phyloP scores from a whole-genome alignment of 2,888 invertebrate genomes.

The Ophraella communa region DNA sequence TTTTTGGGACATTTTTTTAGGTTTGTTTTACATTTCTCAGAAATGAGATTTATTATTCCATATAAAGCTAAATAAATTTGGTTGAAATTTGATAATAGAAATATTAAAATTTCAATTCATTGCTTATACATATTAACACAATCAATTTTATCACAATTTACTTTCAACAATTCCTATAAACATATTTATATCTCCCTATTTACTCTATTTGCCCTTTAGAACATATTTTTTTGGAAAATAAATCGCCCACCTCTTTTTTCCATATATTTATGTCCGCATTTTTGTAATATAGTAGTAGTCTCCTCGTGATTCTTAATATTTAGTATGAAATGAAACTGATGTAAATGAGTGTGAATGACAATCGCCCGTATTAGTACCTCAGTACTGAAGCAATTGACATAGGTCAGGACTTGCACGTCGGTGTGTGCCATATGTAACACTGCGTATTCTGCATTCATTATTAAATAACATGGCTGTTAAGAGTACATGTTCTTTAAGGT shows the following conservation, averaged over 20 bases:
- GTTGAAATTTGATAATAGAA: too few species aligned
- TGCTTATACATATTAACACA: too few species aligned
- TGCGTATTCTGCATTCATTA: neutral
- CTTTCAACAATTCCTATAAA: too few species aligned
- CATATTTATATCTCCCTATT: too few species aligned
- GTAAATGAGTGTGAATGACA: slow-evolving; percentile 28
- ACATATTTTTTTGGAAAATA: neutral
- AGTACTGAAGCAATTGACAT: slow-evolving; percentile 36
- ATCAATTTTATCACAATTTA: too few species aligned
- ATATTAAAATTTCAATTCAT: too few species aligned
- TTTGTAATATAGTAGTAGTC: slow-evolving; percentile 12
- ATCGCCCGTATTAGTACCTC: slow-evolving; percentile 22
- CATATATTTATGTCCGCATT: neutral
- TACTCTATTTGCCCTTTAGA: too few species aligned
- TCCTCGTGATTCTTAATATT: slow-evolving; percentile 24
- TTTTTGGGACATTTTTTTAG: too few species aligned
- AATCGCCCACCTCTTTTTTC: neutral
- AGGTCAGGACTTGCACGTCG: slow-evolving; percentile 31
- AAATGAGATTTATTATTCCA: too few species aligned
- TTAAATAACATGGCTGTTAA: neutral
- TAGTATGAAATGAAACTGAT: slow-evolving; percentile 10
- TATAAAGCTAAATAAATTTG: too few species aligned
- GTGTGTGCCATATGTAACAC: slow-evolving; percentile 1
- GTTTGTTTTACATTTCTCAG: too few species aligned
- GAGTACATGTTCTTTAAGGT: neutral